Evolutionary conservation across 2,797 vertebrate genomes (phyloP).

Genomic region (Luscinia luscinia): DNA sequence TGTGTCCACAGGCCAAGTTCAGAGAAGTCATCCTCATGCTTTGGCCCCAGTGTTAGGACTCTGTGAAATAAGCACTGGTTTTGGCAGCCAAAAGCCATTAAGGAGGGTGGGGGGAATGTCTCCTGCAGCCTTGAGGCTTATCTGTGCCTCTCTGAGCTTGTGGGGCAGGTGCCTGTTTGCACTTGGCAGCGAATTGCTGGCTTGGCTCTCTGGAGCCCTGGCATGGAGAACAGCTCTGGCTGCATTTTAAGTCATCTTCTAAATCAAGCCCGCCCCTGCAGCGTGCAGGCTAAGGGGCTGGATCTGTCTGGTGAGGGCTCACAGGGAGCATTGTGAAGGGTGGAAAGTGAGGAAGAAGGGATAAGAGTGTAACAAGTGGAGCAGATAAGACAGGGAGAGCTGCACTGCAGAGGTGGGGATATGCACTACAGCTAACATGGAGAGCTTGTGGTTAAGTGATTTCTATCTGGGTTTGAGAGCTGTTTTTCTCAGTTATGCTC

Average conservation of each 20-base stretch:
- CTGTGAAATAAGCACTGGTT: constrained; percentile 35
- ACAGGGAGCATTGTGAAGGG: neutral
- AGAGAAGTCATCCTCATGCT: neutral
- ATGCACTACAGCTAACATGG: neutral
- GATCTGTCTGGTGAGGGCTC: neutral
- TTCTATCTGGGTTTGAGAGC: neutral
- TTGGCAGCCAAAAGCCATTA: neutral
- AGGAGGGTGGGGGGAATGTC: neutral
- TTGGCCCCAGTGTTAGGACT: neutral
- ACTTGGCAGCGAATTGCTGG: neutral
- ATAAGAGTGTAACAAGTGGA: neutral
- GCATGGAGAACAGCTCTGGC: neutral
- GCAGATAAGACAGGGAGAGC: neutral
- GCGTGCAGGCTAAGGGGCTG: neutral
- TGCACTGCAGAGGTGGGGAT: neutral
- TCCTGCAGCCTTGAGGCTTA: constrained; percentile 32
- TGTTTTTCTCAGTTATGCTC: neutral
- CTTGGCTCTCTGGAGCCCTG: neutral
- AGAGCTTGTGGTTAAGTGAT: neutral
- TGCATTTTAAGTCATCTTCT: neutral
- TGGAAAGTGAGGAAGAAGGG: neutral
- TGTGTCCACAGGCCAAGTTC: neutral
- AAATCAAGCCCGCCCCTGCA: neutral
- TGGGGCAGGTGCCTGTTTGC: constrained; percentile 34
- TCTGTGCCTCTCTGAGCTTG: constrained; percentile 41